These are phyloP conservation scores for Lamproptera curius DNA, from an alignment of 2,888 invertebrate species.

Conservation along the genomic window DNA sequence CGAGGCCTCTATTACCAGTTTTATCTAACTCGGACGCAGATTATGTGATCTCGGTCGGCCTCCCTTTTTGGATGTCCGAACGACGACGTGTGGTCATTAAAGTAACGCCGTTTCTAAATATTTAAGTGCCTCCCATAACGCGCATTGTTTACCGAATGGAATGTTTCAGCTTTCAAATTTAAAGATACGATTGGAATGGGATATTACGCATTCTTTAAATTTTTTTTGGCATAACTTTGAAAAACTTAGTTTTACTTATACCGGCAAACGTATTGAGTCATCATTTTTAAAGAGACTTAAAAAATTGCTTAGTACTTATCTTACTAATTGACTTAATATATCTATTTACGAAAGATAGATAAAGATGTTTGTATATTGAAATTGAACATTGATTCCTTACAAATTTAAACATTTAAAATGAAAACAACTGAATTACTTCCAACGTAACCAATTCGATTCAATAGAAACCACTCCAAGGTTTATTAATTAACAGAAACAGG, in stretches of 20 bases:
- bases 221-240: no score
- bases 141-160: constrained; percentile 13
- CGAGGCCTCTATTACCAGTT: constrained; percentile 66
- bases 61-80: constrained; percentile 40
- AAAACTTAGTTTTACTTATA: no score
- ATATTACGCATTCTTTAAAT: no score
- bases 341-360: no score
- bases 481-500: constrained; percentile 12
- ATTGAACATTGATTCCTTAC: no score
- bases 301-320: no score
- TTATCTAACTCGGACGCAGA: constrained; percentile 70
- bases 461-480: constrained; percentile 10
- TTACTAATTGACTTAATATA: no score
- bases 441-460: constrained; percentile 6
- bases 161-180: no score
- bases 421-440: not conserved
- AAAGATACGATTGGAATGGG: no score
- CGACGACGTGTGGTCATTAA: constrained; percentile 43
- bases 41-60: constrained; percentile 65
- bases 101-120: constrained; percentile 25
- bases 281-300: no score
- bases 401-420: no score
- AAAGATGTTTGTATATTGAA: not conserved
- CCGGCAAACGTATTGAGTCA: no score
- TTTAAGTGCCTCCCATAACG: constrained; percentile 14